phyloP scores from a whole-genome alignment of 2,888 invertebrate species.

The Pristionchus maxplancki region DNA sequence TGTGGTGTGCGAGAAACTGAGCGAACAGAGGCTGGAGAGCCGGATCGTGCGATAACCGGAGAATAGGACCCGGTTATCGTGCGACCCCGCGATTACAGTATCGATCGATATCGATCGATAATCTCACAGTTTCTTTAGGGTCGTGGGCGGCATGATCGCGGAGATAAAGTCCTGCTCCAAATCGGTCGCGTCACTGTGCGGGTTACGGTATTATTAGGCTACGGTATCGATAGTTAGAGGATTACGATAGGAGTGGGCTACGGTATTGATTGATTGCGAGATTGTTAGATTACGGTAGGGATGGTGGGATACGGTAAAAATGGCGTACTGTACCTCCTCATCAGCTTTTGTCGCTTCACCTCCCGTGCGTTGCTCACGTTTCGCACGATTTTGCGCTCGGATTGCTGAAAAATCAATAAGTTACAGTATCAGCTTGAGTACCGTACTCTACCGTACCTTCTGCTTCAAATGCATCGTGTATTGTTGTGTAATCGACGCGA shows the following conservation, averaged over 20 bases:
- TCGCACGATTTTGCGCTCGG: neutral
- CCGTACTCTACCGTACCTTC: slow-evolving; percentile 36
- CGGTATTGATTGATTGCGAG: neutral
- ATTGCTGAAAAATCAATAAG: slow-evolving; percentile 16
- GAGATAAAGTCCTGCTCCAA: slow-evolving; percentile 39
- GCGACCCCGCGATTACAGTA: neutral
- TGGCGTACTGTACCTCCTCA: slow-evolving; percentile 66
- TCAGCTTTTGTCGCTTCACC: slow-evolving; percentile 74
- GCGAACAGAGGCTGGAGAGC: neutral
- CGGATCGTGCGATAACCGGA: neutral
- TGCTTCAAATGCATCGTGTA: slow-evolving; percentile 65
- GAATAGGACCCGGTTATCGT: neutral
- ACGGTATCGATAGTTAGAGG: neutral
- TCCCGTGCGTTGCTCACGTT: slow-evolving; percentile 61
- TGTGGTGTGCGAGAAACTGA: neutral
- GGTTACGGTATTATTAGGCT: slow-evolving; percentile 16
- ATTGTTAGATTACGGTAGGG: neutral
- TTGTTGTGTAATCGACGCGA: slow-evolving; percentile 72
- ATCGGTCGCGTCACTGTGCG: slow-evolving; percentile 30
- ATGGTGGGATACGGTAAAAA: slow-evolving; percentile 13
- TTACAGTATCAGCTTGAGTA: neutral
- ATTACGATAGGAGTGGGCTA: neutral
- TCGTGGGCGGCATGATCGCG: neutral
- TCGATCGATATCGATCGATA: slow-evolving; percentile 7
- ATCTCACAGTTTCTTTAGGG: slow-evolving; percentile 47